Evolutionary conservation across 1,140 invertebrate species (phyloP).

Genomic region (Glomeris maerens): DNA sequence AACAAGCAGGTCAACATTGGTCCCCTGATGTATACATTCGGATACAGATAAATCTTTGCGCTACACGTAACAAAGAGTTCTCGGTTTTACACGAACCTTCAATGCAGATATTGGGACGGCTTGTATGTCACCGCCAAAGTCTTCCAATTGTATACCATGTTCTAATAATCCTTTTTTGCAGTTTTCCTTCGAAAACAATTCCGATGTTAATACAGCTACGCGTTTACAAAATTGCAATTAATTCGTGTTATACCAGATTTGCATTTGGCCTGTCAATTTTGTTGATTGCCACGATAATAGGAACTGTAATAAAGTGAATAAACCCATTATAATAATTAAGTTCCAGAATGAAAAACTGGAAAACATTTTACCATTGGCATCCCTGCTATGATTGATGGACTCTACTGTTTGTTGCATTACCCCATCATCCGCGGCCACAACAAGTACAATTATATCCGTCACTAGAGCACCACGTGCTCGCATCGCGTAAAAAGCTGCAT

Average conservation of each 20-base stretch:
- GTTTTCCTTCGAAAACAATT: constrained; percentile 41
- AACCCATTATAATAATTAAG: not conserved
- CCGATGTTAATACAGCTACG: not conserved
- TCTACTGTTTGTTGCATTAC: constrained; percentile 91
- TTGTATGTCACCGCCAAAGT: constrained; percentile 82
- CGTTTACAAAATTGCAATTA: not conserved
- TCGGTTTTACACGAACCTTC: constrained; percentile 22
- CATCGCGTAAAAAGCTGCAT: constrained; percentile 91
- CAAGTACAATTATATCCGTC: constrained; percentile 90
- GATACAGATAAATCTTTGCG: not conserved
- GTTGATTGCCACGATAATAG: constrained; percentile 95
- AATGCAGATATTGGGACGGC: constrained; percentile 82
- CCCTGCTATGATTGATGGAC: constrained; percentile 37
- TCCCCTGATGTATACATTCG: constrained; percentile 39
- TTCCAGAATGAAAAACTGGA: constrained; percentile 1
- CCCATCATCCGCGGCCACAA: constrained; percentile 97
- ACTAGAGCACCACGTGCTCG: constrained; percentile 72
- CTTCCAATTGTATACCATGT: constrained; percentile 70
- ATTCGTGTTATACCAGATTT: constrained; percentile 40
- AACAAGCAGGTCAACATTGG: constrained; percentile 60
- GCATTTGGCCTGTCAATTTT: constrained; percentile 90
- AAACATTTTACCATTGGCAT: constrained; percentile 36
- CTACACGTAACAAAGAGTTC: not conserved
- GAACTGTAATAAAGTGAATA: constrained; percentile 48
- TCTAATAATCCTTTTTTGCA: constrained; percentile 56